These are phyloP conservation scores for Conus betulinus DNA, from an alignment of 1,140 invertebrate species.

Conservation along the genomic window DNA sequence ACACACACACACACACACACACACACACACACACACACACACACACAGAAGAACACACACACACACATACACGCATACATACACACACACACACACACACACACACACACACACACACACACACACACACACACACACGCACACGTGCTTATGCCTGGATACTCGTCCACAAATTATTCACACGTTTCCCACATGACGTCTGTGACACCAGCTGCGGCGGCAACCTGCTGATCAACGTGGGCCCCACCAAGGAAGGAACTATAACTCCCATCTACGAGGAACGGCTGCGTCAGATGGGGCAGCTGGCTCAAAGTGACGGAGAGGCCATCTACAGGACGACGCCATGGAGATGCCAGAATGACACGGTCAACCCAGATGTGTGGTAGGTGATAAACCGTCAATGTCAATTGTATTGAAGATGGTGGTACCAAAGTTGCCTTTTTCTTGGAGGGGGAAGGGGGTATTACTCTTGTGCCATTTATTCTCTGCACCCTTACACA, in stretches of 20 bases:
- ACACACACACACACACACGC: background rate
- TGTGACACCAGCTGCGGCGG: constrained; percentile 23
- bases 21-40: too few relatives aligned
- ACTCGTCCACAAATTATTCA: constrained; percentile 73
- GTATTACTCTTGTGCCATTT: too few relatives aligned
- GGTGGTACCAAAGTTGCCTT: too few relatives aligned
- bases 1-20: too few relatives aligned
- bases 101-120: background rate
- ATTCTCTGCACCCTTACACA: too few relatives aligned
- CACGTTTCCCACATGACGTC: constrained; percentile 62
- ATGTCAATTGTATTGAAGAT: too few relatives aligned
- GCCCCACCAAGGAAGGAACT: constrained; percentile 36
- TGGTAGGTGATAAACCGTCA: constrained; percentile 12
- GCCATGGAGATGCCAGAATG: constrained; percentile 32
- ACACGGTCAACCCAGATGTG: constrained; percentile 27
- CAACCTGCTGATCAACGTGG: constrained; percentile 36
- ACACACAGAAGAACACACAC: too few relatives aligned
- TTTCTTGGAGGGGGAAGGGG: too few relatives aligned
- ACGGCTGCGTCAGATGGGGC: constrained; percentile 38
- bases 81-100: too few relatives aligned
- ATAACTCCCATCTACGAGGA: constrained; percentile 35
- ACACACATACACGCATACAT: too few relatives aligned
- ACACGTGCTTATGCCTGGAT: background rate
- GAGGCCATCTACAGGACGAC: constrained; percentile 30
- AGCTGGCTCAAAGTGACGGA: constrained; percentile 29